Percentiles rank a stretch among this genome's conserved stretches.
phyloP scores from a whole-genome alignment of 2,113 vertebrate species.

The Antechinus flavipes region DNA sequence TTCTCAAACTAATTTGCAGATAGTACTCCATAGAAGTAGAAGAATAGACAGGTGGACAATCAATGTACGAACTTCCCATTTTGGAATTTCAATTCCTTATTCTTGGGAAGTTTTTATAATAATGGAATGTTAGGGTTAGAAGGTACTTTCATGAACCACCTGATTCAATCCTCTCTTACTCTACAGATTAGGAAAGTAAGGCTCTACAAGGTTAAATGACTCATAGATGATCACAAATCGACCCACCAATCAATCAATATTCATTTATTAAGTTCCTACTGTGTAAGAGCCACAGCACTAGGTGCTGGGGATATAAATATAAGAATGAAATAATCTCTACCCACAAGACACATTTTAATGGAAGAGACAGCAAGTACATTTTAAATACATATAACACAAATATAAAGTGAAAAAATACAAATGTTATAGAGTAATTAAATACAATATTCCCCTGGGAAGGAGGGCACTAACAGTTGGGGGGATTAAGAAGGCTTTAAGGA shows the following conservation, averaged over 20 bases:
- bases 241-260: not conserved
- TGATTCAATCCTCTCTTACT: not conserved
- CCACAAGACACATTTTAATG: not conserved
- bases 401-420: not conserved
- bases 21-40: not conserved
- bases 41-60: not conserved
- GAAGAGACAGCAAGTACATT: not conserved
- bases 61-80: not conserved
- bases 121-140: not conserved
- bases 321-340: not conserved
- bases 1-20: not conserved
- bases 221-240: not conserved
- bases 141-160: not conserved
- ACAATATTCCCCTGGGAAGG: not conserved
- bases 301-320: not conserved
- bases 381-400: not conserved
- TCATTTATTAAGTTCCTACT: not conserved
- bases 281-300: not conserved
- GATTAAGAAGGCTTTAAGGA: not conserved
- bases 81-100: not conserved
- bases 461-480: not conserved
- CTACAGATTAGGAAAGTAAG: slow-evolving; percentile 24
- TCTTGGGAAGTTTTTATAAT: not conserved
- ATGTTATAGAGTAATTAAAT: not conserved
- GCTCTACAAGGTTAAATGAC: not conserved